Percentiles rank a stretch among this genome's conserved stretches.
Evolutionary conservation across 1,140 invertebrate genomes (phyloP).

Genomic region (Anagrus nilaparvatae): DNA sequence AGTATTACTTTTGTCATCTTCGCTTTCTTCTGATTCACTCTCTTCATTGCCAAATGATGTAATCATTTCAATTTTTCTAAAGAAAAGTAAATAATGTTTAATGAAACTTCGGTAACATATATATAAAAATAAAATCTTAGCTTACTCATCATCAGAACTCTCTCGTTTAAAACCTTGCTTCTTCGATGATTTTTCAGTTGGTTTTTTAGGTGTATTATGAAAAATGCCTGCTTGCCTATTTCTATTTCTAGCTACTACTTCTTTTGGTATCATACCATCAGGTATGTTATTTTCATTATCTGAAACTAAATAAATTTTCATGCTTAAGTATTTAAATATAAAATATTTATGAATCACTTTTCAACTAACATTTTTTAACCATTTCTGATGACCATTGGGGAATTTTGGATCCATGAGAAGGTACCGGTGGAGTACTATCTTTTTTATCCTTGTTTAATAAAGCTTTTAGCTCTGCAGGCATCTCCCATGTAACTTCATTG

Average conservation of each 20-base stretch:
- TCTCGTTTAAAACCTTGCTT: conserved; percentile 14
- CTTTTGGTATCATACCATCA: conserved; percentile 39
- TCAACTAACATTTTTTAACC: conserved; percentile 15
- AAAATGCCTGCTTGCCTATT: conserved; percentile 28
- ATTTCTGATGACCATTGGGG: conserved; percentile 23
- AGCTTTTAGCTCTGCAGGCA: conserved; percentile 46
- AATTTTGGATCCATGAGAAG: conserved; percentile 23
- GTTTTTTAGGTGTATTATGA: conserved; percentile 12
- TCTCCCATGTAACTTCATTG: conserved; percentile 65
- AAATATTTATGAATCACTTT: conserved; percentile 1
- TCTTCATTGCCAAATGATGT: conserved; percentile 45
- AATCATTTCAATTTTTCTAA: conserved; percentile 50
- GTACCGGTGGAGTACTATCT: conserved; percentile 13
- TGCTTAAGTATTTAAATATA: not conserved
- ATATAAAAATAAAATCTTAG: conserved; percentile 8
- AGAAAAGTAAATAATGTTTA: conserved; percentile 21
- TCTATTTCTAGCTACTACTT: conserved; percentile 36
- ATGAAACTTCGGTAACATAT: conserved; percentile 8
- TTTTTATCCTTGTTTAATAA: conserved; percentile 22
- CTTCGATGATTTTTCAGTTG: conserved; percentile 13
- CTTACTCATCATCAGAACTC: conserved; percentile 45
- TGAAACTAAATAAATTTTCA: conserved; percentile 11
- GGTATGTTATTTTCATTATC: conserved; percentile 37
- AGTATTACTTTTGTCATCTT: conserved; percentile 18
- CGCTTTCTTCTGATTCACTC: conserved; percentile 34